These are phyloP conservation scores for Drosophila mayri DNA, from an alignment of 1,140 invertebrate genomes.

Conservation along the genomic window DNA sequence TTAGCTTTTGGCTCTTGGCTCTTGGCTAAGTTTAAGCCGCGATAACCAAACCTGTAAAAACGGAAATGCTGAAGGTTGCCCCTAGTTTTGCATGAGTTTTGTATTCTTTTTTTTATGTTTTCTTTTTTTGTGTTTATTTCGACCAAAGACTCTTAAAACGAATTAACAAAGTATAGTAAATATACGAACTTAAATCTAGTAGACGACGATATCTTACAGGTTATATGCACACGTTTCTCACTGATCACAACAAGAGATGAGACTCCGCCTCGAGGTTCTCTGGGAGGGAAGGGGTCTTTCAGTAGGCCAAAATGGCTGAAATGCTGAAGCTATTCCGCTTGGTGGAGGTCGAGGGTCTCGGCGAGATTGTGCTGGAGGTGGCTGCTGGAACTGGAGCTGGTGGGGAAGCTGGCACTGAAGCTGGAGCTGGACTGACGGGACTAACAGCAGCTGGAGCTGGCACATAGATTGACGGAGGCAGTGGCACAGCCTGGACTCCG, in stretches of 20 bases:
- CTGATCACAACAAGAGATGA: slow-evolving; percentile 49
- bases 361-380: slow-evolving; percentile 38
- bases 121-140: slow-evolving; percentile 9
- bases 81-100: slow-evolving; percentile 32
- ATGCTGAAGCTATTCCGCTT: slow-evolving; percentile 81
- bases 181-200: slow-evolving; percentile 37
- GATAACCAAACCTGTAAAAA: slow-evolving; percentile 74
- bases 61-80: slow-evolving; percentile 70
- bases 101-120: slow-evolving; percentile 2
- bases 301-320: slow-evolving; percentile 81
- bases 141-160: slow-evolving; percentile 62
- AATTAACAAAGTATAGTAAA: slow-evolving; percentile 65
- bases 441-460: slow-evolving; percentile 14
- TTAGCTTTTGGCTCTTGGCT: slow-evolving; percentile 3
- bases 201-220: slow-evolving; percentile 18
- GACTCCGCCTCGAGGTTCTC: slow-evolving; percentile 1
- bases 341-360: slow-evolving; percentile 50
- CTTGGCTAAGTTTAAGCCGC: background rate
- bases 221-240: slow-evolving; percentile 72
- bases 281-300: background rate
- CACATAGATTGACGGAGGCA: slow-evolving; percentile 33
- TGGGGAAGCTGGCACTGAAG: background rate
- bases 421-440: slow-evolving; percentile 10
- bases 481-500: slow-evolving; percentile 17
- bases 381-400: background rate